These are phyloP conservation scores for Gonioctena quinquepunctata DNA, from an alignment of 1,140 invertebrate species.

Conservation along the genomic window DNA sequence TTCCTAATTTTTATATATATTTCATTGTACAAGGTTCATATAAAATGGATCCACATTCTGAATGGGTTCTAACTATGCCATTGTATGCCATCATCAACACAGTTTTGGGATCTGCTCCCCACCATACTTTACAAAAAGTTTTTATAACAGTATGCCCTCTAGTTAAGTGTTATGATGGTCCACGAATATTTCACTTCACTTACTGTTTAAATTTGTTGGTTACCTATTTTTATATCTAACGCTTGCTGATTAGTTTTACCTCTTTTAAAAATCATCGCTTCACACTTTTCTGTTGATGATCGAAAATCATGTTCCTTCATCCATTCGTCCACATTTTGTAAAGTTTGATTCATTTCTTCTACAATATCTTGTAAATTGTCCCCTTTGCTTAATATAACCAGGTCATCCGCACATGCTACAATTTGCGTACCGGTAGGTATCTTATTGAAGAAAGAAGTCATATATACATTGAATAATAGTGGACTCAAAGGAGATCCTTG, in stretches of 20 bases:
- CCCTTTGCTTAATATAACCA: slow-evolving; percentile 13
- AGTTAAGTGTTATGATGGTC: background rate
- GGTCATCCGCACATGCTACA: slow-evolving; percentile 28
- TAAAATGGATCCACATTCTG: slow-evolving; percentile 4
- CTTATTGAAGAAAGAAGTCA: background rate
- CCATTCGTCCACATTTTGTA: background rate
- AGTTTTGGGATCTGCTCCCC: slow-evolving; percentile 13
- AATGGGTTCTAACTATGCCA: background rate
- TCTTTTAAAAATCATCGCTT: slow-evolving; percentile 7
- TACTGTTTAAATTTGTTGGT: background rate
- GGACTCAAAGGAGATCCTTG: slow-evolving; percentile 22
- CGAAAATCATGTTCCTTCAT: background rate
- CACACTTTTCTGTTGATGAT: background rate
- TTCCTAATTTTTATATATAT: background rate
- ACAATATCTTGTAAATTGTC: background rate
- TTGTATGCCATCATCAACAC: background rate
- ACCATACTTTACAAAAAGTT: slow-evolving; percentile 11
- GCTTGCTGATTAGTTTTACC: background rate
- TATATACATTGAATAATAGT: slow-evolving; percentile 27
- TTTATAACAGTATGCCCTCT: slow-evolving; percentile 12
- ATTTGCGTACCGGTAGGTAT: background rate
- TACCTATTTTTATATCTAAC: background rate
- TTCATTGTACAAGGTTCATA: background rate
- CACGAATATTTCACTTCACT: slow-evolving; percentile 15
- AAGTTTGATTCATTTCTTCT: background rate